These are phyloP conservation scores for Edolisoma coerulescens DNA, from an alignment of 2,113 vertebrate species.

Conservation along the genomic window DNA sequence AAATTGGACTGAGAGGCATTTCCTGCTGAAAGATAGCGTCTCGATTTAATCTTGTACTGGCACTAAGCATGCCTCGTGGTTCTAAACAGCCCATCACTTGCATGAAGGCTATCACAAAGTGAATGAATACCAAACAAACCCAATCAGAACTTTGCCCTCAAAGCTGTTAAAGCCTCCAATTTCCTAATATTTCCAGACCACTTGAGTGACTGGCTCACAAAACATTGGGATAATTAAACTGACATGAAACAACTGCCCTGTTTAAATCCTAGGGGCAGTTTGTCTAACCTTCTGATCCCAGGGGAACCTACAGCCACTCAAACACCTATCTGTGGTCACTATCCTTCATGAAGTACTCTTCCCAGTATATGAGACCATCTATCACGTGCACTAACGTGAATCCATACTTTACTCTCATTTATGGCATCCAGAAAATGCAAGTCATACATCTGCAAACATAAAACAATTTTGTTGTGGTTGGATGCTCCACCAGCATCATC, in stretches of 20 bases:
- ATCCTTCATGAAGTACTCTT: slow-evolving; percentile 48
- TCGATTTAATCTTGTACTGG: slow-evolving; percentile 69
- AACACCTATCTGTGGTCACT: slow-evolving; percentile 71
- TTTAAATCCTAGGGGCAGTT: slow-evolving; percentile 74
- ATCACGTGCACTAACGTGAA: neutral
- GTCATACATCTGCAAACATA: neutral
- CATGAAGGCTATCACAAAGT: slow-evolving; percentile 60
- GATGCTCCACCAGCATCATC: neutral
- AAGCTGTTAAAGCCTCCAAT: slow-evolving; percentile 48
- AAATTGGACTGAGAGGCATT: slow-evolving; percentile 70
- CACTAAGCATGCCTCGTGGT: slow-evolving; percentile 54
- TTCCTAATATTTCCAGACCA: slow-evolving; percentile 60
- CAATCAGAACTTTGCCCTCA: slow-evolving; percentile 63
- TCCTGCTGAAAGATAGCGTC: slow-evolving; percentile 65
- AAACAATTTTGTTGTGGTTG: neutral
- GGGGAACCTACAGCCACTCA: slow-evolving; percentile 60
- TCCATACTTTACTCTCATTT: neutral
- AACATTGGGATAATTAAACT: slow-evolving; percentile 76
- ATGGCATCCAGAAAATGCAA: neutral
- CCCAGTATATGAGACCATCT: neutral
- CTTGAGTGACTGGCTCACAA: slow-evolving; percentile 68
- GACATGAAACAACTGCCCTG: slow-evolving; percentile 68
- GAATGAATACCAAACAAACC: slow-evolving; percentile 67
- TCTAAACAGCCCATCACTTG: slow-evolving; percentile 59
- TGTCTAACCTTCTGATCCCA: slow-evolving; percentile 85